A percentile compares a stretch with the other conserved stretches of the same genome.
These are phyloP conservation scores for Sturnira hondurensis DNA, from an alignment of 2,113 vertebrate species.

Conservation along the genomic window DNA sequence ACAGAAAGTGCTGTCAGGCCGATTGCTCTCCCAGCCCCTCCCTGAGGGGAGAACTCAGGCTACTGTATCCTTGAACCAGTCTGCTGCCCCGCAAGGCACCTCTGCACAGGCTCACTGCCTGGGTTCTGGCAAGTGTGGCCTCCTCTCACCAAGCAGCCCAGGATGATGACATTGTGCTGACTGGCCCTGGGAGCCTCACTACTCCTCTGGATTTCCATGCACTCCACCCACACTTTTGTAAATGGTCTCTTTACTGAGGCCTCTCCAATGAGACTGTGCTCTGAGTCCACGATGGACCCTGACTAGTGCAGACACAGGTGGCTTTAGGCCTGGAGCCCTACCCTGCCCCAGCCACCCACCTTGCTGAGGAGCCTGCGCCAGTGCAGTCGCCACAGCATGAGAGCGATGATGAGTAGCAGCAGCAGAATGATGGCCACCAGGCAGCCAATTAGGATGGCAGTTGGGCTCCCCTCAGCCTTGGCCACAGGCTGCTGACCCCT, in stretches of 20 bases:
- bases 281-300: neutral
- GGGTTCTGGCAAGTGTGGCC: neutral
- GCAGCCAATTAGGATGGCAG: conserved; percentile 92
- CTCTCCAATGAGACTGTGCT: no score
- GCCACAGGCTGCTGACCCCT: conserved; percentile 83
- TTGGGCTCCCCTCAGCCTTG: conserved; percentile 90
- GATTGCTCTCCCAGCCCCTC: neutral
- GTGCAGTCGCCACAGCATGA: conserved; percentile 95
- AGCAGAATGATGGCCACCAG: conserved; percentile 95
- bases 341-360: conserved; percentile 67
- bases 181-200: neutral
- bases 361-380: conserved; percentile 94
- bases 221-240: neutral
- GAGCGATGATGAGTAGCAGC: conserved; percentile 89
- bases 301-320: neutral
- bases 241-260: neutral
- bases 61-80: neutral
- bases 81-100: neutral
- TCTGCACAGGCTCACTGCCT: neutral
- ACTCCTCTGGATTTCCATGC: neutral
- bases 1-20: neutral
- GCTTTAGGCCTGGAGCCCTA: neutral
- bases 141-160: no score
- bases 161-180: neutral
- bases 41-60: neutral